Evolutionary conservation across 64 coral and sea anemone genomes (phyloP).

Genomic region (Acropora yongei): DNA sequence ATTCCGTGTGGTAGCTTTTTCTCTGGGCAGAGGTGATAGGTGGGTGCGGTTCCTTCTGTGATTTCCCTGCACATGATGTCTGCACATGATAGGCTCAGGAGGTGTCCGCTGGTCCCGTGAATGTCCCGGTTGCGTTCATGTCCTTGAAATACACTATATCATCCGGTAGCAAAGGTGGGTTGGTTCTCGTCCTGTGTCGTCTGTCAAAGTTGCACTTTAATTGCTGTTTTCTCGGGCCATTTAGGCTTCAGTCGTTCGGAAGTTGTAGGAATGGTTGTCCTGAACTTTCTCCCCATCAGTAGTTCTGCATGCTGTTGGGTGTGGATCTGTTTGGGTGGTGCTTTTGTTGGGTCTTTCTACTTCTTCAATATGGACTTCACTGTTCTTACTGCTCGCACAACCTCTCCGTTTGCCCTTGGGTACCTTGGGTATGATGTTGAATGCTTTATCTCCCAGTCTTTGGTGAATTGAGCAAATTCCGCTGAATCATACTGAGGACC

Average conservation of each 20-base stretch:
- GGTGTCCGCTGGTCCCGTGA: not conserved
- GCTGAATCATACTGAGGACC: slow-evolving; percentile 42
- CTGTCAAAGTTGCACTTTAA: slow-evolving; percentile 14
- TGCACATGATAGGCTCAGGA: no score
- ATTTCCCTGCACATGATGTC: no score
- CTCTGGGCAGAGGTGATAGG: no score
- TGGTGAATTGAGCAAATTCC: slow-evolving; percentile 41
- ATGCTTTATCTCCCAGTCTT: slow-evolving; percentile 33
- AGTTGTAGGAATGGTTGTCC: slow-evolving; percentile 6
- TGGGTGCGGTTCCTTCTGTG: no score
- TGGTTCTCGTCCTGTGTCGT: not conserved
- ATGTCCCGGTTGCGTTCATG: not conserved
- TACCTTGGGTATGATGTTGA: slow-evolving; percentile 9
- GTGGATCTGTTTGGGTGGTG: slow-evolving; percentile 55
- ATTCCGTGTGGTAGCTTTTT: no score
- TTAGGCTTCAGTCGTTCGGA: not conserved
- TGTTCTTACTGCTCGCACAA: slow-evolving; percentile 39
- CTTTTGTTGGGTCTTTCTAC: slow-evolving; percentile 27
- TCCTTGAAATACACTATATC: slow-evolving; percentile 35
- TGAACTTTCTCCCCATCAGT: slow-evolving; percentile 37
- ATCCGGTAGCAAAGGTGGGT: slow-evolving; percentile 16
- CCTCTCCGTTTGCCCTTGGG: slow-evolving; percentile 37
- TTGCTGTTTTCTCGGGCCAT: slow-evolving; percentile 17
- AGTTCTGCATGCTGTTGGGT: slow-evolving; percentile 47
- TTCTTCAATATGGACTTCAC: slow-evolving; percentile 43